These are phyloP conservation scores for Bombus cullumanus DNA, from an alignment of 1,140 invertebrate species.

Conservation along the genomic window DNA sequence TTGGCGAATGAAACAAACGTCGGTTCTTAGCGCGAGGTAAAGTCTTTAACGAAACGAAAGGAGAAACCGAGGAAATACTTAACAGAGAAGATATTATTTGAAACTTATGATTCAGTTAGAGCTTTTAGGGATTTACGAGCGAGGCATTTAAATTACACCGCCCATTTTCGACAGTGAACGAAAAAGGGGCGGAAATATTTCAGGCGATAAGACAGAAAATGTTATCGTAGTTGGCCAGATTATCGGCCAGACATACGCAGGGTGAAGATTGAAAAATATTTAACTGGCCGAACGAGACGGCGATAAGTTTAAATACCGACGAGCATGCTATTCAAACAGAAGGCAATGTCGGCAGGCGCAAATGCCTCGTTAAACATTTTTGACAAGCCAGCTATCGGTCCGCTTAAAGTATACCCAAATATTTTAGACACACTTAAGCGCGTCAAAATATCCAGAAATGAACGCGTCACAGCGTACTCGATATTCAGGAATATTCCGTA, in stretches of 20 bases:
- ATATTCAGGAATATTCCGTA: not conserved
- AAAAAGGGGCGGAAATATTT: not conserved
- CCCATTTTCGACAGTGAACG: not conserved
- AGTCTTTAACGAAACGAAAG: too few species aligned
- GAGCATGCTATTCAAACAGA: slow-evolving; percentile 8
- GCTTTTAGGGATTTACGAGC: not conserved
- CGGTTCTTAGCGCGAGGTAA: too few species aligned
- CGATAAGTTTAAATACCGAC: slow-evolving; percentile 35
- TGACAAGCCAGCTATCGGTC: slow-evolving; percentile 12
- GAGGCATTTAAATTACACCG: not conserved
- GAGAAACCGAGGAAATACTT: not conserved
- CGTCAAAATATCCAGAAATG: not conserved
- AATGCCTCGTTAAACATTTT: slow-evolving; percentile 42
- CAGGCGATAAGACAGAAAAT: not conserved
- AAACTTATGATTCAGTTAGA: not conserved
- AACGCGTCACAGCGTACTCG: not conserved
- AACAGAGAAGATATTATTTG: not conserved
- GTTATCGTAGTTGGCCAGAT: not conserved
- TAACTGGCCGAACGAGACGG: not conserved
- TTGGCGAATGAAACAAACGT: not conserved
- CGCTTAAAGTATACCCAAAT: slow-evolving; percentile 20
- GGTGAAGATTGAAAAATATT: slow-evolving; percentile 38
- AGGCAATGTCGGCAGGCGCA: not conserved
- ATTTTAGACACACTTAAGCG: slow-evolving; percentile 16
- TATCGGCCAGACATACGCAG: not conserved